Evolutionary conservation across 2,888 invertebrate species (phyloP).

Genomic region (Rhagophthalmus giganteus): DNA sequence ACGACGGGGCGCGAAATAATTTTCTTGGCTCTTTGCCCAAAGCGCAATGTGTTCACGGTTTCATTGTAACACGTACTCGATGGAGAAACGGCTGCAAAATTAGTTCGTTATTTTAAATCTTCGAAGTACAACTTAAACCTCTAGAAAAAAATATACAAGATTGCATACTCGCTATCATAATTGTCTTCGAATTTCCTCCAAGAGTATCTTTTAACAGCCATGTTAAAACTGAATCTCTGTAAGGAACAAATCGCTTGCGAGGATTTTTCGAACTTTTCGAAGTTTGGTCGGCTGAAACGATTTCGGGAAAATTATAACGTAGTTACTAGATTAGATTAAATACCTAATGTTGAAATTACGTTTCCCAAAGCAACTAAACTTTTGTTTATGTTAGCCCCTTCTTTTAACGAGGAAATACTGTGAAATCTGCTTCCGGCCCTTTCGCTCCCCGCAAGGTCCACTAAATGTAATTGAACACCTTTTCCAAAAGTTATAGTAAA

Average conservation of each 20-base stretch:
- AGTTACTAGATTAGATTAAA: not conserved
- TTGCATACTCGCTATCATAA: conserved; percentile 77
- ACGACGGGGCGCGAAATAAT: conserved; percentile 67
- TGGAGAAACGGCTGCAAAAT: conserved; percentile 71
- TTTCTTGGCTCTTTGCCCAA: conserved; percentile 75
- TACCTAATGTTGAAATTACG: conserved; percentile 79
- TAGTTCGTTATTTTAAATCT: conserved; percentile 8
- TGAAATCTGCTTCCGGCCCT: conserved; percentile 57
- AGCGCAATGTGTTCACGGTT: conserved; percentile 78
- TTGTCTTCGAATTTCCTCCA: conserved; percentile 75
- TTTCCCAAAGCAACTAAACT: conserved; percentile 80
- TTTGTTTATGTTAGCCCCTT: conserved; percentile 75
- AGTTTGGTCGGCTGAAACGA: conserved; percentile 53
- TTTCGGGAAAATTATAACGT: not conserved
- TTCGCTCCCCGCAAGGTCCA: conserved; percentile 74
- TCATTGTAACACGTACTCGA: conserved; percentile 76
- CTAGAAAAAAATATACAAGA: not conserved
- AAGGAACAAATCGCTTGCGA: conserved; percentile 68
- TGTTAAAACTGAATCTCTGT: conserved; percentile 78
- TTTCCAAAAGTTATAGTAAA: conserved; percentile 66
- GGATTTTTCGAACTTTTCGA: conserved; percentile 43
- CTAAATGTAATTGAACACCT: conserved; percentile 66
- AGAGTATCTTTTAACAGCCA: conserved; percentile 82
- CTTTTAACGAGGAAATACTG: conserved; percentile 59
- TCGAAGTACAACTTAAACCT: not conserved